Evolutionary conservation across 1,140 invertebrate species (phyloP), one percentile per base, ranked within the genome.

Genomic region (Subanguina moxae): DNA sequence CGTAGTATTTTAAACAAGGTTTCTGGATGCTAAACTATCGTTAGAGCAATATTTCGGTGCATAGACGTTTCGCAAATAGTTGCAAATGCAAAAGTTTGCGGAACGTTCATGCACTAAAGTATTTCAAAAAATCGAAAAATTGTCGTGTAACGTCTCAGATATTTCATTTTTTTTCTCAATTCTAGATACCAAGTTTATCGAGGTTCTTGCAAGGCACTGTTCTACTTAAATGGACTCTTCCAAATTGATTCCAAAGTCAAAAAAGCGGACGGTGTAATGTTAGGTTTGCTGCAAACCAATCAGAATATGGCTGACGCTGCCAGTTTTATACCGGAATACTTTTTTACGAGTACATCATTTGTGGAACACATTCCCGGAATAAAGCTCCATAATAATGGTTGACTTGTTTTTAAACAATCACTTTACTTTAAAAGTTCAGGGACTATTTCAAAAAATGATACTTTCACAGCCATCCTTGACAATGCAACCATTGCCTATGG

Each of bases 111-210:
- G n/a, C n/a, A n/a, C n/a, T n/a, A n/a, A n/a, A n/a, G n/a, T n/a
- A n/a, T n/a, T n/a, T n/a, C n/a, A n/a, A n/a, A n/a, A n/a, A n/a
- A n/a, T n/a, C n/a, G n/a, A n/a, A n/a, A n/a, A n/a, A n/a, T n/a
- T n/a, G n/a, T n/a, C n/a, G n/a, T n/a, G n/a, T n/a, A 38, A 38
- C 32, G 32, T 11, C 32, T 11, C 11, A n/a, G n/a, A n/a, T 38
- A 38, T 38, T 5, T 11, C 32, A 38, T 38, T 38, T 38, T 11
- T 38, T 38, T 5, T 38, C 32, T 38, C 32, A 11, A 56, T 56
- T 71, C n/a, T 45, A 71, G 70, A 59, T 74, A 62, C 57, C 72
- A 75, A 71, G 25, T 72, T 27, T 72, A 75, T 56, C 56, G 27
- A 25, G 71, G 71, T 19, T 59, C 73, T n/a, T 75, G 65, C 28